Base-by-base conservation (phyloP, 2,888 invertebrate genomes). In the Ophraella communa region DNA sequence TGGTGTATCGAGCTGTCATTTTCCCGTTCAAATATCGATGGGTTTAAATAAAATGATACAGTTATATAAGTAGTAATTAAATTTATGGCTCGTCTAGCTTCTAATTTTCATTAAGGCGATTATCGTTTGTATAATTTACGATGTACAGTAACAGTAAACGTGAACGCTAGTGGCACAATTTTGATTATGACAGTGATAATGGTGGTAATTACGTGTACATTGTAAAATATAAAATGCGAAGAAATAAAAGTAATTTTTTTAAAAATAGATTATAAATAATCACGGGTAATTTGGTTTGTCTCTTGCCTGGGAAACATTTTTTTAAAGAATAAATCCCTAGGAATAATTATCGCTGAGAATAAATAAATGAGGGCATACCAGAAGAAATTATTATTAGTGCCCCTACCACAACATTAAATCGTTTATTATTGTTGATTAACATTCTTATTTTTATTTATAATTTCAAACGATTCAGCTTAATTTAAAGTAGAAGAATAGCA, bases 31-130 rank as follows among this genome's bases (percentile, higher is more conserved):
- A 42, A 42, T 14, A 17, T 42, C 17, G 14, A 42, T 14, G 1
- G 7, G 14, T 10, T 10, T 42, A 17, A 10, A 42, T 17, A 14
- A 42, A 42, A 42, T 42, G 42, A 42, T 42, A 17, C 11, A 71
- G 68, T 72, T 69, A 71, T 70, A 71, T 63, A 70, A 56, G 62
- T 62, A 70, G 69, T 69, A 71, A 68, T 73, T 73, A 71, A 72
- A 73, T 73, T 73, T 73, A 71, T 67, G 68, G 59, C 70, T 65
- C 59, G 65, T 64, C 67, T 65, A 71, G 65, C 69, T 70, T 73
- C 67, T 73, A 67, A 69, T 73, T 73, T 71, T 71, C 70, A 69
- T 70, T 70, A 62, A 64, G 60, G 68, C 65, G 42, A 64, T 67
- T 67, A 66, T 65, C 56, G 56, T 45, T 56, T n/a, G 11, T 56